A percentile compares a stretch with the other conserved stretches of the same genome.
These are phyloP conservation scores for Hydrophis major DNA, from an alignment of 2,797 vertebrate genomes.

Conservation along the genomic window DNA sequence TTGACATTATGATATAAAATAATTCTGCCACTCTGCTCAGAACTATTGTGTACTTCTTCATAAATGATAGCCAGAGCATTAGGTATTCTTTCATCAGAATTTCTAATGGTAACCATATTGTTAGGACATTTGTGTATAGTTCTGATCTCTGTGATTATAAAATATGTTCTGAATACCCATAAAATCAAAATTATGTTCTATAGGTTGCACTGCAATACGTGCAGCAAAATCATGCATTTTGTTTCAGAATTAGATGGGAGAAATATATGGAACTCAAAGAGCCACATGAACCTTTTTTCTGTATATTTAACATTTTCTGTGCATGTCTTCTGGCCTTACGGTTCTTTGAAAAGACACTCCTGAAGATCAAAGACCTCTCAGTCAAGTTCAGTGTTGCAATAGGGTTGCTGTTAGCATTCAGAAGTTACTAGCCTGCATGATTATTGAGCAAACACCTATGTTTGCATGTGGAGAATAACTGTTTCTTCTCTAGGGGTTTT, in stretches of 20 bases:
- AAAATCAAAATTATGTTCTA: background rate
- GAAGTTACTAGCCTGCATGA: constrained; percentile 22
- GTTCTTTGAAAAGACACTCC: background rate
- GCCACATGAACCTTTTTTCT: background rate
- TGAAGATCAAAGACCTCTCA: background rate
- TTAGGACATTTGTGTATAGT: background rate
- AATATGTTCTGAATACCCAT: background rate
- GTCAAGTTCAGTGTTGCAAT: background rate
- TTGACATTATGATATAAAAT: background rate
- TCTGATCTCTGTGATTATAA: background rate
- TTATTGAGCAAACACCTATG: constrained; percentile 29
- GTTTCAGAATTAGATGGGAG: background rate
- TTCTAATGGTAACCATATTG: background rate
- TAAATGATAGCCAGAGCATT: background rate
- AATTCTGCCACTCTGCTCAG: background rate
- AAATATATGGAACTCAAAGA: background rate
- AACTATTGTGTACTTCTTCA: background rate
- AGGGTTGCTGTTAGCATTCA: background rate
- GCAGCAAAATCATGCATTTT: background rate
- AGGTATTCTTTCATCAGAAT: background rate
- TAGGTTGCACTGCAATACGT: background rate
- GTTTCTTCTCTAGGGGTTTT: constrained; percentile 82
- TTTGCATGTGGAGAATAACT: constrained; percentile 14
- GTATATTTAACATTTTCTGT: background rate
- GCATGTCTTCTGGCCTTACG: background rate